phyloP scores from a whole-genome alignment of 2,888 invertebrate species.

The Dynastes grantii region DNA sequence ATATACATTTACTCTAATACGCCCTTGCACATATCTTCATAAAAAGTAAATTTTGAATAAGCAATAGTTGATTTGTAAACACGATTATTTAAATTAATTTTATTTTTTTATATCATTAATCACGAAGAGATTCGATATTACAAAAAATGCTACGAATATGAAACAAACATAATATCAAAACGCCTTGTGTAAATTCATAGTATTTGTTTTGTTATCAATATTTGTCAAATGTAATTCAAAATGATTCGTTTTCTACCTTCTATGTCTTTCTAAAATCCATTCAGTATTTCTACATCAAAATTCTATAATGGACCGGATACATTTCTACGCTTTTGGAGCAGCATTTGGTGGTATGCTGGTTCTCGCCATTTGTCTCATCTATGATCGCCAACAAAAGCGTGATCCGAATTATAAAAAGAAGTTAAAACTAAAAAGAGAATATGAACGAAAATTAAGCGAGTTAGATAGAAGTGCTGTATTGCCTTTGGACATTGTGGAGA shows the following conservation, averaged over 20 bases:
- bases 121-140: too few species aligned
- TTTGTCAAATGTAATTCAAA: slow-evolving; percentile 48
- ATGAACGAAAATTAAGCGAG: slow-evolving; percentile 48
- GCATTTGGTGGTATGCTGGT: slow-evolving; percentile 52
- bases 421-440: slow-evolving; percentile 47
- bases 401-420: slow-evolving; percentile 54
- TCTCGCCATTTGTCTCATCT: slow-evolving; percentile 52
- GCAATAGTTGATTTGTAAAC: too few species aligned
- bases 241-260: slow-evolving; percentile 15
- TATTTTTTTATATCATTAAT: too few species aligned
- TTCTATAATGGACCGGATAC: slow-evolving; percentile 49
- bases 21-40: too few species aligned
- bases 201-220: slow-evolving; percentile 37
- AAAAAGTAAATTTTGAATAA: too few species aligned
- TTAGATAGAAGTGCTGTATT: slow-evolving; percentile 38
- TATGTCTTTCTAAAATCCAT: slow-evolving; percentile 8
- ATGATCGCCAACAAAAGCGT: slow-evolving; percentile 50
- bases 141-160: too few species aligned
- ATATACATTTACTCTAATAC: neutral
- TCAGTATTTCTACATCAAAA: slow-evolving; percentile 31
- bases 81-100: too few species aligned
- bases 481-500: slow-evolving; percentile 29
- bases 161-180: slow-evolving; percentile 36
- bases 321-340: slow-evolving; percentile 48
- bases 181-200: slow-evolving; percentile 1